phyloP scores from a whole-genome alignment of 1,140 invertebrate genomes.

The Liolophura sinensis region DNA sequence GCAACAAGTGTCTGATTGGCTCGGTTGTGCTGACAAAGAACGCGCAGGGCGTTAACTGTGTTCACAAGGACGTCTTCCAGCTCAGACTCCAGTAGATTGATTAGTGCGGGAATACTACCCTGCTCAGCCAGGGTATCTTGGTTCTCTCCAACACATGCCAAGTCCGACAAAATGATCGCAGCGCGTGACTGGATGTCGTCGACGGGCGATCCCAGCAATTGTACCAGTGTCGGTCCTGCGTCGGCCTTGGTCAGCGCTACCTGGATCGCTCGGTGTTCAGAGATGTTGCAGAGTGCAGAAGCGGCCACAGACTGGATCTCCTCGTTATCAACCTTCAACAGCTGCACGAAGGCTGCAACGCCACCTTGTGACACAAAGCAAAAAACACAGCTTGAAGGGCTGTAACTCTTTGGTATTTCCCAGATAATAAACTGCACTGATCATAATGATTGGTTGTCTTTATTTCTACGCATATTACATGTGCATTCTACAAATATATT shows the following conservation, averaged over 20 bases:
- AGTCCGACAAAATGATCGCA: conserved; percentile 55
- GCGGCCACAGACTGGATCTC: conserved; percentile 51
- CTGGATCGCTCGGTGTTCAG: conserved; percentile 45
- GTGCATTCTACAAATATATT: no score
- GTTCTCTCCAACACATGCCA: conserved; percentile 50
- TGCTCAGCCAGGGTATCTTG: conserved; percentile 43
- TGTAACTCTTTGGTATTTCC: neutral
- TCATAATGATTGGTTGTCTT: no score
- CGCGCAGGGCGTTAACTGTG: conserved; percentile 55
- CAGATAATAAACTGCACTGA: neutral
- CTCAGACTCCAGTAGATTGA: conserved; percentile 51
- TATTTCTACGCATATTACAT: no score
- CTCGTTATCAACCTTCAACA: conserved; percentile 44
- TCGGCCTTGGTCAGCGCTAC: conserved; percentile 38
- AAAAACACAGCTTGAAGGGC: neutral
- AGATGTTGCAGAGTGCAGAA: conserved; percentile 57
- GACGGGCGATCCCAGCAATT: conserved; percentile 43
- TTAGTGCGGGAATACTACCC: conserved; percentile 47
- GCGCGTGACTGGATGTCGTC: conserved; percentile 57
- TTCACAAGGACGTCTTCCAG: conserved; percentile 58
- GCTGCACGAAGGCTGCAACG: conserved; percentile 43
- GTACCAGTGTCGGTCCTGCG: conserved; percentile 46
- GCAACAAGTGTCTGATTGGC: conserved; percentile 50
- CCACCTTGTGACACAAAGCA: conserved; percentile 35
- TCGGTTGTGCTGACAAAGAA: conserved; percentile 48